phyloP scores from a whole-genome alignment of 2,888 invertebrate genomes.

The Dromius quadrimaculatus region DNA sequence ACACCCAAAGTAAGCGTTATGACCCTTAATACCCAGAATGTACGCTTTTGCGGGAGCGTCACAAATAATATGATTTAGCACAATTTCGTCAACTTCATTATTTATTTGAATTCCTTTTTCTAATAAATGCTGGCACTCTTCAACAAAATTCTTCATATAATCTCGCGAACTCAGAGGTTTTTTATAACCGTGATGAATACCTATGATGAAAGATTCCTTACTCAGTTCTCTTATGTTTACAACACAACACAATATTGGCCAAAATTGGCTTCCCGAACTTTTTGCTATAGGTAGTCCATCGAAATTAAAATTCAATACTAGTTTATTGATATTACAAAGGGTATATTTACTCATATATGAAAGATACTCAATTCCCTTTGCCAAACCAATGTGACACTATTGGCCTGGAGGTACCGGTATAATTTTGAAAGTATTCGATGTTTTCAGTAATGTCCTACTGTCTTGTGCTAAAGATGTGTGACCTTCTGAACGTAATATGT shows the following conservation, averaged over 20 bases:
- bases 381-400: neutral
- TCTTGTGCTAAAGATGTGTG: neutral
- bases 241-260: neutral
- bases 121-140: neutral
- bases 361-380: neutral
- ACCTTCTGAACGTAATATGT: neutral
- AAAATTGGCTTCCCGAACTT: neutral
- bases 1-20: neutral
- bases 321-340: neutral
- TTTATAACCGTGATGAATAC: neutral
- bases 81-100: neutral
- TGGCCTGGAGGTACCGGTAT: neutral
- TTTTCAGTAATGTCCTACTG: neutral
- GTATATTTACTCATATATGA: no score
- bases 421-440: slow-evolving; percentile 5
- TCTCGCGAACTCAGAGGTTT: neutral
- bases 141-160: neutral
- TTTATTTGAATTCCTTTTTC: neutral
- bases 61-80: neutral
- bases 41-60: neutral
- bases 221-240: neutral
- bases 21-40: neutral
- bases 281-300: neutral
- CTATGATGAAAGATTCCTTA: neutral
- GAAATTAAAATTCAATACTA: neutral